Conservation (phyloP, 2,113 vertebrate genomes). For the Gulo gulo region DNA sequence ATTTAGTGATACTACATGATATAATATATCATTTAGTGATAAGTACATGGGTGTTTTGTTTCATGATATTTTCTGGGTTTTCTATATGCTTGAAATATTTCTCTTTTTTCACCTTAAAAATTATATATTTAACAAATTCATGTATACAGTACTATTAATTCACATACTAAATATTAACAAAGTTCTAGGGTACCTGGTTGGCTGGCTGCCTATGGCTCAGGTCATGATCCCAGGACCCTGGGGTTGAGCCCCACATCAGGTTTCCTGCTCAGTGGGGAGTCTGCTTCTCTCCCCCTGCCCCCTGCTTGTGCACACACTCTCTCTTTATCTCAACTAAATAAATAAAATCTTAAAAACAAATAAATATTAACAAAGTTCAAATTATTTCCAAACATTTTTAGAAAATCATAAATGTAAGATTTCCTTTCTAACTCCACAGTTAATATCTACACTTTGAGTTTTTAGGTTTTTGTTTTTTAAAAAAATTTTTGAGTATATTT, state of each 20-base stretch:
- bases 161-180: neutral
- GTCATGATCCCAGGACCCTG: neutral
- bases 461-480: neutral
- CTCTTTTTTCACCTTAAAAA: neutral
- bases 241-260: neutral
- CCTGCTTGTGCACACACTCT: neutral
- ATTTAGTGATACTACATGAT: neutral
- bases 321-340: neutral
- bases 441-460: neutral
- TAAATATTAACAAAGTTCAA: slow-evolving; percentile 1
- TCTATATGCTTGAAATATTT: neutral
- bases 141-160: neutral
- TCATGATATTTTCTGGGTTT: neutral
- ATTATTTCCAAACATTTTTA: neutral
- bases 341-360: neutral
- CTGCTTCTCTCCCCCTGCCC: neutral
- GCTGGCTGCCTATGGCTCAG: neutral
- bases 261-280: neutral
- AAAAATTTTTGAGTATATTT: neutral
- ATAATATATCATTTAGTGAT: neutral
- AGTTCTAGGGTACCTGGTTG: neutral
- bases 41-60: neutral
- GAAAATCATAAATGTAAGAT: neutral
- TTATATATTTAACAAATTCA: neutral
- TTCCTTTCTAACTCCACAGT: neutral